phyloP scores from a whole-genome alignment of 1,140 invertebrate genomes.

The Diuraphis noxia region DNA sequence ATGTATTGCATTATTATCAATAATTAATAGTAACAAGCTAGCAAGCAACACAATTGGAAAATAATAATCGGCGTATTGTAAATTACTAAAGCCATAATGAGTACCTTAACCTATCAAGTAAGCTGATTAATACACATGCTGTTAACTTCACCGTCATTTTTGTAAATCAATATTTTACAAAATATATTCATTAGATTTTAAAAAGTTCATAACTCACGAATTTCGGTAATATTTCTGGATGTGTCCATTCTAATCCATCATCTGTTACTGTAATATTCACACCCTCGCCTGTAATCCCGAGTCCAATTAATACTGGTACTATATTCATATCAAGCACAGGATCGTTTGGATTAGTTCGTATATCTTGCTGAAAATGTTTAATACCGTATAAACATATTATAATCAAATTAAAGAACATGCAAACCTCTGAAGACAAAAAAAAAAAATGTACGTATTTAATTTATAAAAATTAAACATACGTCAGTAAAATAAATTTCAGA shows the following conservation, averaged over 20 bases:
- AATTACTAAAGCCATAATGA: too few relatives aligned
- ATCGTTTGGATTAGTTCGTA: slow-evolving; percentile 63
- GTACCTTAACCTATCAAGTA: too few relatives aligned
- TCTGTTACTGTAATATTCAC: slow-evolving; percentile 84
- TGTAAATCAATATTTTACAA: too few relatives aligned
- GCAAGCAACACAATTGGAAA: too few relatives aligned
- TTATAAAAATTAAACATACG: neutral
- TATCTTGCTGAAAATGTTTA: slow-evolving; percentile 68
- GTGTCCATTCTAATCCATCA: slow-evolving; percentile 81
- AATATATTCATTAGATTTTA: neutral
- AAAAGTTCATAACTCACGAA: slow-evolving; percentile 69
- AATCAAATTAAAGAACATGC: too few relatives aligned
- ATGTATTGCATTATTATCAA: too few relatives aligned
- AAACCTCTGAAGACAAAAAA: neutral
- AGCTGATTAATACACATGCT: too few relatives aligned
- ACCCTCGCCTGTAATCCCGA: slow-evolving; percentile 76
- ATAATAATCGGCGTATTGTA: too few relatives aligned
- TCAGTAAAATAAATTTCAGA: too few relatives aligned
- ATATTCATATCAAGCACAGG: slow-evolving; percentile 77
- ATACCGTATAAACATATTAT: neutral
- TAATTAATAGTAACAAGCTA: too few relatives aligned
- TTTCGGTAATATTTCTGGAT: slow-evolving; percentile 76
- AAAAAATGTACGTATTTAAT: neutral
- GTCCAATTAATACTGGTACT: slow-evolving; percentile 71
- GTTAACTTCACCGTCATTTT: too few relatives aligned